Percentiles rank a stretch among this genome's conserved stretches.
phyloP scores from a whole-genome alignment of 2,888 invertebrate genomes.

The Rhogogaster chlorosoma region DNA sequence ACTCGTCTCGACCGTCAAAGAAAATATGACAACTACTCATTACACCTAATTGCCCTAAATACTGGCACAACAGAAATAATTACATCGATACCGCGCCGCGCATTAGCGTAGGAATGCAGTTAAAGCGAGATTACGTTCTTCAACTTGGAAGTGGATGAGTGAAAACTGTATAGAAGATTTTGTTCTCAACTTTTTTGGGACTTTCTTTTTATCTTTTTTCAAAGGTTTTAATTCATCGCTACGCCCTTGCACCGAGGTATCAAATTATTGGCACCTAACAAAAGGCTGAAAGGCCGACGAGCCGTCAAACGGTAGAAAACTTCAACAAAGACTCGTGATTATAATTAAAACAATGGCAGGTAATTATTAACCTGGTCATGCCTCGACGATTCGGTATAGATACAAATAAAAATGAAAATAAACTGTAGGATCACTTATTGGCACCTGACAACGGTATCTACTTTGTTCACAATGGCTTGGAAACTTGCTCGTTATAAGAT shows the following conservation, averaged over 20 bases:
- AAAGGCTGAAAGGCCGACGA: constrained; percentile 30
- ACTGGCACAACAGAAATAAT: constrained; percentile 31
- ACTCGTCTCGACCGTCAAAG: constrained; percentile 12
- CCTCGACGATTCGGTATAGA: constrained; percentile 10
- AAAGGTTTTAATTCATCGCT: not conserved
- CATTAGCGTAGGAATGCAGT: constrained; percentile 19
- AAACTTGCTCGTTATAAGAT: not conserved
- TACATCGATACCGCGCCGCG: constrained; percentile 22
- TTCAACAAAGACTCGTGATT: constrained; percentile 40
- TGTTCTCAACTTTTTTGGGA: not conserved
- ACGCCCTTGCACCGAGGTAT: constrained; percentile 24
- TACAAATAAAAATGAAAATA: constrained; percentile 31
- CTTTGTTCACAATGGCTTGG: not conserved
- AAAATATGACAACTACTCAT: constrained; percentile 33
- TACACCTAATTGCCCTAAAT: constrained; percentile 33
- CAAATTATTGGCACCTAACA: constrained; percentile 43
- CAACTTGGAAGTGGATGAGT: not conserved
- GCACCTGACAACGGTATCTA: not conserved
- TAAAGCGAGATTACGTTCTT: not conserved
- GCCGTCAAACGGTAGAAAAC: constrained; percentile 43
- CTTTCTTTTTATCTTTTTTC: not conserved
- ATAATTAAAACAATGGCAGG: constrained; percentile 35
- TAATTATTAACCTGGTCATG: constrained; percentile 23
- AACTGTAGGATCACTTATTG: not conserved
- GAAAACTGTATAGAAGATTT: not conserved